phyloP scores from a whole-genome alignment of 2,797 vertebrate species.

The Propithecus deckenii region DNA sequence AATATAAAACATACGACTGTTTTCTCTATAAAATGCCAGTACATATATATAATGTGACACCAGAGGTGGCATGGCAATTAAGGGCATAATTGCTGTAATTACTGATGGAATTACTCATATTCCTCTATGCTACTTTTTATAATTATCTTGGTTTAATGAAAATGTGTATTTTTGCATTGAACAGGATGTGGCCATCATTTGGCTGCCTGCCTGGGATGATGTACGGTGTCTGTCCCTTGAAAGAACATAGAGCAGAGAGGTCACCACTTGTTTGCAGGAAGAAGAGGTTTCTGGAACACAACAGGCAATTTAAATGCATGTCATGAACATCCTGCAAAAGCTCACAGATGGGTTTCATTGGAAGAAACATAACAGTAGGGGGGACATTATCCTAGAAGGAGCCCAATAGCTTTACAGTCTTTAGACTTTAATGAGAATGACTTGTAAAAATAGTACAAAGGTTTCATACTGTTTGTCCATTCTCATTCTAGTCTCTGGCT shows the following conservation, averaged over 20 bases:
- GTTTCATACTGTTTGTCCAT: conserved; percentile 55
- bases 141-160: conserved; percentile 79
- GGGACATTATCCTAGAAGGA: conserved; percentile 73
- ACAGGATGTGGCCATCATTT: conserved; percentile 72
- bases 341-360: conserved; percentile 72
- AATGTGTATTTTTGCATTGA: conserved; percentile 69
- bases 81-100: conserved; percentile 74
- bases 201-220: conserved; percentile 69
- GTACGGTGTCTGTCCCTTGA: conserved; percentile 52
- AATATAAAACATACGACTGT: conserved; percentile 55
- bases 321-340: conserved; percentile 52
- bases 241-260: conserved; percentile 60
- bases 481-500: conserved; percentile 47
- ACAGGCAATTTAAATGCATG: conserved; percentile 68
- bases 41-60: conserved; percentile 48
- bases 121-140: conserved; percentile 75
- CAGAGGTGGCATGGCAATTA: conserved; percentile 66
- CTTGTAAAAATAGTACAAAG: conserved; percentile 67
- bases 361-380: conserved; percentile 60
- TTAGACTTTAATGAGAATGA: conserved; percentile 70
- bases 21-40: conserved; percentile 46
- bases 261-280: conserved; percentile 67
- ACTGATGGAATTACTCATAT: conserved; percentile 75
- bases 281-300: conserved; percentile 64
- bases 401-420: conserved; percentile 37